A percentile compares a stretch with the other conserved stretches of the same genome.
phyloP scores from a whole-genome alignment of 2,888 invertebrate species.

The Liopterus haemorrhoidalis region DNA sequence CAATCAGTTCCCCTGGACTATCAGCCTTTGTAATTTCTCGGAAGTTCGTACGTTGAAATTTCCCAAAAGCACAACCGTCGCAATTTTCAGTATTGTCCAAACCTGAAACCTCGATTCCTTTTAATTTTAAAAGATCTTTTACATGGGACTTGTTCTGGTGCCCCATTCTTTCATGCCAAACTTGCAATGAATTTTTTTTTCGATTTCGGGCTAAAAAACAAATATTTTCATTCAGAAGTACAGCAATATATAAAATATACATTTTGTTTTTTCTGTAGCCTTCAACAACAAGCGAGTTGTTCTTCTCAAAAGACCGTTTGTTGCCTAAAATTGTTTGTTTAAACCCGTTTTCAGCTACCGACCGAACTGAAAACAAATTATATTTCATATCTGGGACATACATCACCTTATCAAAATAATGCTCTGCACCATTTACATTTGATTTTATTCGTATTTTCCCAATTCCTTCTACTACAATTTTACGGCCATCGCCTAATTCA shows the following conservation, averaged over 20 bases:
- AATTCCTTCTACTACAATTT: constrained; percentile 11
- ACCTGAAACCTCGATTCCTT: no score
- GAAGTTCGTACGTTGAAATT: constrained; percentile 22
- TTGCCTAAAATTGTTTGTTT: constrained; percentile 12
- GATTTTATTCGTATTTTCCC: constrained; percentile 16
- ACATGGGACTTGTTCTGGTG: constrained; percentile 2
- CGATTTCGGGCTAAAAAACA: constrained; percentile 1
- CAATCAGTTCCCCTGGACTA: constrained; percentile 12
- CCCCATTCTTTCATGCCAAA: neutral
- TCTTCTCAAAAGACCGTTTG: neutral
- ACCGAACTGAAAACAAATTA: constrained; percentile 20
- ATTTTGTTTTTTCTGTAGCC: neutral
- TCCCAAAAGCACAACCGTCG: constrained; percentile 21
- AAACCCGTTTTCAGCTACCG: constrained; percentile 19
- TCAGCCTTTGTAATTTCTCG: constrained; percentile 16
- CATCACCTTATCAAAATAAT: constrained; percentile 20
- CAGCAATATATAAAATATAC: neutral
- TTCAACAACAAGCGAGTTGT: constrained; percentile 4
- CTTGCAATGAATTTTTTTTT: constrained; percentile 4
- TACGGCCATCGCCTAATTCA: constrained; percentile 17
- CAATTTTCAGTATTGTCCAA: constrained; percentile 11
- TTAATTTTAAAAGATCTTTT: neutral
- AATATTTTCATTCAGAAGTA: neutral
- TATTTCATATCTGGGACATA: constrained; percentile 22
- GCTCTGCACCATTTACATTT: constrained; percentile 16